Conservation (phyloP, 2,113 vertebrate genomes). For the Aphyosemion australe region DNA sequence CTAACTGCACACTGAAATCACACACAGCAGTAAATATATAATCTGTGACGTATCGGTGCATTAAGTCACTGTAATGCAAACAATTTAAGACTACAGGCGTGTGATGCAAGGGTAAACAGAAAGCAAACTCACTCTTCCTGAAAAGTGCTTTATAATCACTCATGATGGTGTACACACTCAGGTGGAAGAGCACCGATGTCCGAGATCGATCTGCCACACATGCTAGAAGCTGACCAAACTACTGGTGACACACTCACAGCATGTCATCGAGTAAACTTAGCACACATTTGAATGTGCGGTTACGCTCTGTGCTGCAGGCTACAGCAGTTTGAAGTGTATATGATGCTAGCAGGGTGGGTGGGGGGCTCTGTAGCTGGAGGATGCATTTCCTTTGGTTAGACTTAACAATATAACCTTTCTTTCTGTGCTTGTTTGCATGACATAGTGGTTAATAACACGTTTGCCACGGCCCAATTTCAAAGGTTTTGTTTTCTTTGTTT, state of each 20-base stretch:
- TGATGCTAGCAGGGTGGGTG: background rate
- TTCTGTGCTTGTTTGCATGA: background rate
- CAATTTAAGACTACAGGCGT: background rate
- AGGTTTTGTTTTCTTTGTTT: background rate
- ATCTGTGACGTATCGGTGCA: background rate
- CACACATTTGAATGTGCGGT: too few relatives aligned
- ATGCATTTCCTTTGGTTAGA: background rate
- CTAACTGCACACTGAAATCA: background rate
- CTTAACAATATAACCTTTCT: constrained; percentile 1
- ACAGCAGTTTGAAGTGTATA: background rate
- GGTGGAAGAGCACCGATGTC: background rate
- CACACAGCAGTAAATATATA: background rate
- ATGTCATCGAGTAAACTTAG: background rate
- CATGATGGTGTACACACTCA: background rate
- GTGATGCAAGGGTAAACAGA: background rate
- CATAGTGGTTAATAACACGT: background rate
- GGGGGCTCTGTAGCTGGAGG: background rate
- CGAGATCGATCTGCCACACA: background rate
- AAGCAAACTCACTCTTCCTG: constrained; percentile 9
- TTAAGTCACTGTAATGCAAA: constrained; percentile 3
- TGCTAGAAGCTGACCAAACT: too few relatives aligned
- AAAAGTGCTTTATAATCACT: background rate
- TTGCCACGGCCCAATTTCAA: background rate
- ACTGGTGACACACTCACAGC: background rate
- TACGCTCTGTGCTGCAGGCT: background rate